These are phyloP conservation scores for Oncorhynchus gorbuscha DNA, from an alignment of 2,113 vertebrate species.

Conservation along the genomic window DNA sequence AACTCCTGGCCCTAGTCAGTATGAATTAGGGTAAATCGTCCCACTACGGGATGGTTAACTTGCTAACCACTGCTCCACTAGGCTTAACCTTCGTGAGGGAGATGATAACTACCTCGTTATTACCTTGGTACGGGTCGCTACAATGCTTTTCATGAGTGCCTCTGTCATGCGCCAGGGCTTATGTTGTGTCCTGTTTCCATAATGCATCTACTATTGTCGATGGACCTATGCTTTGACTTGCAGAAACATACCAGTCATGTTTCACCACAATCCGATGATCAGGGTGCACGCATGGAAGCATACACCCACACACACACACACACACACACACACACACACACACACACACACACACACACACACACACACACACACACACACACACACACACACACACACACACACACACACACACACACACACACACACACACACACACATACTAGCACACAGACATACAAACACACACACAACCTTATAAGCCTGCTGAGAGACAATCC, in stretches of 20 bases:
- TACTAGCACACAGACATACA: neutral
- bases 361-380: constrained; percentile 6
- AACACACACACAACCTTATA: constrained; percentile 8
- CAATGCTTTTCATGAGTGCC: too few species aligned
- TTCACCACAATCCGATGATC: constrained; percentile 11
- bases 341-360: neutral
- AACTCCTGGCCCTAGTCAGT: too few species aligned
- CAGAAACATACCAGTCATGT: too few species aligned
- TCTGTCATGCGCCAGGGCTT: too few species aligned
- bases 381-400: constrained; percentile 7
- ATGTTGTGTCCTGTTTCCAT: too few species aligned
- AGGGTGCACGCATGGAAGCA: constrained; percentile 21
- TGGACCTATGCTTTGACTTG: neutral
- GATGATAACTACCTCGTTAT: too few species aligned
- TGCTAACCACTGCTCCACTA: too few species aligned
- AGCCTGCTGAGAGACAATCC: neutral
- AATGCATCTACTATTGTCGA: too few species aligned
- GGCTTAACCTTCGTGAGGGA: too few species aligned
- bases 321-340: neutral
- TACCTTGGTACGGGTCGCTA: too few species aligned
- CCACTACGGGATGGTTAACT: too few species aligned
- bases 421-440: constrained; percentile 3
- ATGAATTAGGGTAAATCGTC: too few species aligned
- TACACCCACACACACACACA: constrained; percentile 1
- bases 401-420: constrained; percentile 2